phyloP scores from a whole-genome alignment of 1,140 invertebrate species.

The Cotesia glomerata region DNA sequence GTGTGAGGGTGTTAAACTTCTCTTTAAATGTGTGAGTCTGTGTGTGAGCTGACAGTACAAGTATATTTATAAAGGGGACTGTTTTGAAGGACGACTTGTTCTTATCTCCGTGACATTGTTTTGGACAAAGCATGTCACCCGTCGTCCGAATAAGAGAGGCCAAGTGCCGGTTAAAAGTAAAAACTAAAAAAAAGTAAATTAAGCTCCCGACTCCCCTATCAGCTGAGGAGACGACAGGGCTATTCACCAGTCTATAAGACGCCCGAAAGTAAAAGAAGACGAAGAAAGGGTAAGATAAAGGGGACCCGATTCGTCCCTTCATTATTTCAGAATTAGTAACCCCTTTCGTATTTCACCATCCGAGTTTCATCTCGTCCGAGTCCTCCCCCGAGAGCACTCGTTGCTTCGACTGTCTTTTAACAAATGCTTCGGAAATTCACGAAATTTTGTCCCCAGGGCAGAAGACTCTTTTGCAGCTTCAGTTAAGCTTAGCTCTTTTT shows the following conservation, averaged over 20 bases:
- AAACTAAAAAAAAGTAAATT: neutral
- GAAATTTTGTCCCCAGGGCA: neutral
- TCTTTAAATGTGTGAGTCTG: neutral
- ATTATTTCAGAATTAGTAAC: slow-evolving; percentile 63
- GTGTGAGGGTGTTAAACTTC: neutral
- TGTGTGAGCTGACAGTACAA: too few species aligned
- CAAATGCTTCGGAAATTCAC: neutral
- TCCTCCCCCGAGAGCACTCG: slow-evolving; percentile 10
- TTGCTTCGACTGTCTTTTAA: slow-evolving; percentile 15
- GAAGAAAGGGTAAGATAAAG: slow-evolving; percentile 33
- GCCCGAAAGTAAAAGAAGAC: slow-evolving; percentile 1
- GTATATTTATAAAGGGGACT: neutral
- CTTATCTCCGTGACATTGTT: slow-evolving; percentile 39
- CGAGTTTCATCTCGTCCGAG: slow-evolving; percentile 19
- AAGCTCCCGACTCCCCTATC: slow-evolving; percentile 26
- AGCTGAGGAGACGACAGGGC: neutral
- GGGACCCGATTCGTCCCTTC: slow-evolving; percentile 59
- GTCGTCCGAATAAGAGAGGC: slow-evolving; percentile 35
- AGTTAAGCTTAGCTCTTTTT: too few species aligned
- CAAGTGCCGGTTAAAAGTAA: neutral
- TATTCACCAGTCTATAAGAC: neutral
- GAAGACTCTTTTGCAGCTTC: too few species aligned
- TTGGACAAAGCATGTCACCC: slow-evolving; percentile 41
- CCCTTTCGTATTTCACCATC: slow-evolving; percentile 46
- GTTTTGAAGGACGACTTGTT: neutral